A percentile compares a stretch with the other conserved stretches of the same genome.
These are phyloP conservation scores for Hypselothyrea guttata DNA, from an alignment of 2,888 invertebrate species.

Conservation along the genomic window DNA sequence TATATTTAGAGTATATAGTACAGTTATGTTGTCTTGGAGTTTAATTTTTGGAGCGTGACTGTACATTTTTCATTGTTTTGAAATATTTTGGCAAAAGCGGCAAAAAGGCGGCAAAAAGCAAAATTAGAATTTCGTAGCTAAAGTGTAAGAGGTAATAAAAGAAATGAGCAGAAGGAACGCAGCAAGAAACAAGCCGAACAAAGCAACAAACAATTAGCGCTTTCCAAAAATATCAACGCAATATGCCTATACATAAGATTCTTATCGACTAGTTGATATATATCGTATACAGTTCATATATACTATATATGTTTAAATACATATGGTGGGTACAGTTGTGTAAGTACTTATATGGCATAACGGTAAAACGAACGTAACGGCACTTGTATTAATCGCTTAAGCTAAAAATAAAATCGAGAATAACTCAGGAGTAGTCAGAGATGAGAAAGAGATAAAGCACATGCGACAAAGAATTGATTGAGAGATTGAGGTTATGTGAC, in stretches of 20 bases:
- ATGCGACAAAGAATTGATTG: no score
- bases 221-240: conserved; percentile 19
- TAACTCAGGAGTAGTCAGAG: conserved; percentile 19
- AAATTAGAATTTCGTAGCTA: neutral
- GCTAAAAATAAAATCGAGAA: conserved; percentile 6
- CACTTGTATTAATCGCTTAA: conserved; percentile 15
- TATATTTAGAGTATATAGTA: conserved; percentile 13
- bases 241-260: conserved; percentile 34
- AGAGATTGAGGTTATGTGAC: conserved; percentile 27
- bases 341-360: conserved; percentile 7
- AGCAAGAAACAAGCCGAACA: conserved; percentile 43
- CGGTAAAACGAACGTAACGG: conserved; percentile 33
- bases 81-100: neutral
- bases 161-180: conserved; percentile 30
- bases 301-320: conserved; percentile 6
- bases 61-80: conserved; percentile 30
- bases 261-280: conserved; percentile 11
- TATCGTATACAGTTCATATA: conserved; percentile 14
- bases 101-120: no score
- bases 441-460: conserved; percentile 29
- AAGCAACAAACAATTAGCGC: conserved; percentile 42
- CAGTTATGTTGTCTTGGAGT: neutral
- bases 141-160: conserved; percentile 7
- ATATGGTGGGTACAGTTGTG: conserved; percentile 2
- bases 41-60: conserved; percentile 37